A percentile compares a stretch with the other conserved stretches of the same genome.
Conservation (phyloP, 2,888 invertebrate genomes). For the Lithophane leautieri region DNA sequence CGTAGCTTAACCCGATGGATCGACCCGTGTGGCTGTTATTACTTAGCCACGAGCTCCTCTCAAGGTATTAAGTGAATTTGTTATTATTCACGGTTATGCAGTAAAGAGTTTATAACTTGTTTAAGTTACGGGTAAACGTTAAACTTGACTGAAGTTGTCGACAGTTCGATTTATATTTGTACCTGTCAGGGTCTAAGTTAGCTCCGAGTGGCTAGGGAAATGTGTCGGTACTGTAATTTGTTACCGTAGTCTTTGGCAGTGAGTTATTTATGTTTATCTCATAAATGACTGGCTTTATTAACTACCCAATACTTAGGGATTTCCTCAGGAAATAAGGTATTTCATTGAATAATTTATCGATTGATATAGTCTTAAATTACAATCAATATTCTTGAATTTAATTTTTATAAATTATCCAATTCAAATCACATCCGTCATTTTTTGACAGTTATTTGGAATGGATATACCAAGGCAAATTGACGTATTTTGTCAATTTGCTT, state of each 20-base stretch:
- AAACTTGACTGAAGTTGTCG: conserved; percentile 24
- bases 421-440: neutral
- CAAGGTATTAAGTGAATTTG: conserved; percentile 12
- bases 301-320: conserved; percentile 11
- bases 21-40: no score
- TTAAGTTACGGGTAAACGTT: conserved; percentile 20
- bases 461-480: no score
- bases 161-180: conserved; percentile 23
- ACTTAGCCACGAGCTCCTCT: no score
- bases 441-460: neutral
- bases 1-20: no score
- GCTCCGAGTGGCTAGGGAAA: conserved; percentile 14
- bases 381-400: no score
- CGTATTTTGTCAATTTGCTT: no score
- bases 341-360: conserved; percentile 6
- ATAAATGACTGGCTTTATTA: conserved; percentile 32
- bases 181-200: neutral
- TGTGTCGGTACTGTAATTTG: conserved; percentile 31
- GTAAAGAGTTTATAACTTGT: conserved; percentile 17
- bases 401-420: no score
- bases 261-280: conserved; percentile 27
- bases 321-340: conserved; percentile 29
- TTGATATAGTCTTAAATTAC: no score
- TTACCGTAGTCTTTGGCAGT: conserved; percentile 21
- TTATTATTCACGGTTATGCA: conserved; percentile 16